These are phyloP conservation scores for Plebejus argus DNA, from an alignment of 2,888 invertebrate species.

Conservation along the genomic window DNA sequence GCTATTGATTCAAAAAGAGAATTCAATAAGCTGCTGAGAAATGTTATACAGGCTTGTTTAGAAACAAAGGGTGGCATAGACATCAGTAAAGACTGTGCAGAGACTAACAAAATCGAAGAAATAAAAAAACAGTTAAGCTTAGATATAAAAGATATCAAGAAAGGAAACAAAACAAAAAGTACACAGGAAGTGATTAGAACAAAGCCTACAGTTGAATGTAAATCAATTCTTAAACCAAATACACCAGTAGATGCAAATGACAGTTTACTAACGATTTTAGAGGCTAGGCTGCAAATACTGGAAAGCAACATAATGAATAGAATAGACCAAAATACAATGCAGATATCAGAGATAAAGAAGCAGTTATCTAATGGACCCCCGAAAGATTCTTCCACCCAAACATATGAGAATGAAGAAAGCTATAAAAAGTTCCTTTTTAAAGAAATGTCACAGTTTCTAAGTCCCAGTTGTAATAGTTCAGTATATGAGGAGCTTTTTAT, in stretches of 20 bases:
- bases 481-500: constrained; percentile 72
- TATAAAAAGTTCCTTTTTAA: constrained; percentile 62
- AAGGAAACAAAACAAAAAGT: constrained; percentile 10
- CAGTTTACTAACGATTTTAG: constrained; percentile 46
- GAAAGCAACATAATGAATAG: constrained; percentile 60
- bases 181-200: not conserved
- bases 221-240: not conserved
- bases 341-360: constrained; percentile 58
- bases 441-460: constrained; percentile 68
- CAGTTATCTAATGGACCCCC: constrained; percentile 39
- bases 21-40: constrained; percentile 69
- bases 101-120: constrained; percentile 29
- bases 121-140: constrained; percentile 32
- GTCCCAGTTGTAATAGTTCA: constrained; percentile 57
- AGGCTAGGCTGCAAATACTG: constrained; percentile 63
- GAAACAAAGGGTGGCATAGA: constrained; percentile 48
- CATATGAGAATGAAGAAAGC: constrained; percentile 49
- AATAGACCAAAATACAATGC: constrained; percentile 66
- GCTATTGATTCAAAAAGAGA: constrained; percentile 67
- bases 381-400: constrained; percentile 51
- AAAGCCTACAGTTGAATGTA: constrained; percentile 10
- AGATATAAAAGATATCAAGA: not conserved
- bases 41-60: constrained; percentile 63
- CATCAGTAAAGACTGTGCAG: constrained; percentile 36
- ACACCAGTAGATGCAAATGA: not conserved